phyloP scores from a whole-genome alignment of 2,888 invertebrate genomes.

The Mactromeris polynyma region DNA sequence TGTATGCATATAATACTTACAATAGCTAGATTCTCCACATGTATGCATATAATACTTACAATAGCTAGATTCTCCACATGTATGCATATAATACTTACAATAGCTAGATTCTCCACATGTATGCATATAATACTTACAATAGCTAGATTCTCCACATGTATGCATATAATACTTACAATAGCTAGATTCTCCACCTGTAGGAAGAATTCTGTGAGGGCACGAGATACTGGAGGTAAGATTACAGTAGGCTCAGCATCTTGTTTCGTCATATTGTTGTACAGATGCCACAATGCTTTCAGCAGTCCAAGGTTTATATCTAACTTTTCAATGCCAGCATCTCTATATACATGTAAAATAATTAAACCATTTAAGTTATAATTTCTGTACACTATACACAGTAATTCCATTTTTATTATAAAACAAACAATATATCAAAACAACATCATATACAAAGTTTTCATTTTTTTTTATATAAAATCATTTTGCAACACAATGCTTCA shows the following conservation, averaged over 20 bases:
- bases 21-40: constrained; percentile 83
- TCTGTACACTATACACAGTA: too few species aligned
- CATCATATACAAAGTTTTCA: too few species aligned
- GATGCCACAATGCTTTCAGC: constrained; percentile 83
- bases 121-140: constrained; percentile 81
- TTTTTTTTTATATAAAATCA: too few species aligned
- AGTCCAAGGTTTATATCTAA: constrained; percentile 80
- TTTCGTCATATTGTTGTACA: constrained; percentile 80
- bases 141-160: constrained; percentile 84
- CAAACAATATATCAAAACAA: too few species aligned
- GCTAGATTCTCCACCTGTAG: constrained; percentile 85
- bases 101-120: constrained; percentile 83
- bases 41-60: constrained; percentile 81
- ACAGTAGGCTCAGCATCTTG: constrained; percentile 74
- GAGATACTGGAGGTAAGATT: constrained; percentile 79
- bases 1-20: constrained; percentile 54
- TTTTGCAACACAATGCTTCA: too few species aligned
- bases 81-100: constrained; percentile 81
- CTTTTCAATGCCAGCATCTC: constrained; percentile 43
- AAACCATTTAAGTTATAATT: too few species aligned
- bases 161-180: constrained; percentile 79
- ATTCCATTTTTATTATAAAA: too few species aligned
- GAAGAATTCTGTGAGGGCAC: constrained; percentile 86
- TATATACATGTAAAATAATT: constrained; percentile 31
- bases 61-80: constrained; percentile 84